Evolutionary conservation across 1,140 invertebrate species (phyloP), one percentile per base, ranked within the genome.

Genomic region (Hylyphantes graminicola): DNA sequence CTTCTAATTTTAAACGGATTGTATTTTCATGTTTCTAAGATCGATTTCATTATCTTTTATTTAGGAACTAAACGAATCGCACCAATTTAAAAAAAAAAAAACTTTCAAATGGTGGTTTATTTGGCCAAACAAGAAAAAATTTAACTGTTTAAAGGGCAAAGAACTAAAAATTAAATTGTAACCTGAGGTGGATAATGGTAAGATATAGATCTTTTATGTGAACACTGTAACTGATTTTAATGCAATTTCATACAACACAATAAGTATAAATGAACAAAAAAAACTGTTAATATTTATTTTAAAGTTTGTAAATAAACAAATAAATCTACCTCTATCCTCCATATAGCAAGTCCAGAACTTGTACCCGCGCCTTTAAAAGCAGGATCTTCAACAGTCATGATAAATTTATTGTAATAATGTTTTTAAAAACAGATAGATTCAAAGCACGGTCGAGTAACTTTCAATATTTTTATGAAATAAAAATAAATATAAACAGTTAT

Each of bases 291-390:
- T 51, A 35, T 12, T 21, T 13, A 17, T 4, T 70, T 8, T n/a
- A 70, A 17, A 11, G 12, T 15, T 51, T 51, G 53, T 8, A 21
- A 50, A 48, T 17, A 15, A 70, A 51, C 0, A 67, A 67, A 13
- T 35, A 59, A 12, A 59, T 50, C 87, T 87, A 90, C 90, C 87
- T 90, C 91, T 85, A 91, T 90, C 87, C 90, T 87, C 90, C 90
- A 91, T 63, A 91, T 89, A 72, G 89, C 87, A 0, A 90, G 76
- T 10, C 90, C 90, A 13, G 89, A 86, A 85, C 89, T 87, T 76
- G 88, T 83, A 12, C 90, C 90, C 55, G 88, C 88, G 50, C 89
- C 89, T 74, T 88, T 85, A 89, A 90, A 91, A 7, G 90, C 90
- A 55, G 87, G 88, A 81, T 88, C 88, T n/a, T 86, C 48, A 13